These are phyloP conservation scores for Physocephala rufipes DNA, from an alignment of 2,888 invertebrate genomes.

Conservation along the genomic window DNA sequence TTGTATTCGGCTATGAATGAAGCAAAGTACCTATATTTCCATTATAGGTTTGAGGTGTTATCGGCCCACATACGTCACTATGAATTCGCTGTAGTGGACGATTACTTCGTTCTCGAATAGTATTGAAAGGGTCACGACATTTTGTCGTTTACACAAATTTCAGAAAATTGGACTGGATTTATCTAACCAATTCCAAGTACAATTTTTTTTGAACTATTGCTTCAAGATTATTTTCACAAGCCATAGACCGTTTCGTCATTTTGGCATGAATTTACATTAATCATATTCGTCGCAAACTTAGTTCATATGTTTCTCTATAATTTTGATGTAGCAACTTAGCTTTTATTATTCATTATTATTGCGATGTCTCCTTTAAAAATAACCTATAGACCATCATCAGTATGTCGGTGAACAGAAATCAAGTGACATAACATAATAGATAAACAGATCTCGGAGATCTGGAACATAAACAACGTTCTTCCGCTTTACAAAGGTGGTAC, in stretches of 20 bases:
- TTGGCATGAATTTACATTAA: not conserved
- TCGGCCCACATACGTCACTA: not conserved
- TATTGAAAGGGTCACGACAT: conserved; percentile 19
- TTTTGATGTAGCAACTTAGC: too few relatives aligned
- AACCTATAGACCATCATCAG: not conserved
- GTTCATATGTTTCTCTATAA: too few relatives aligned
- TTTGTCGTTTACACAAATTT: conserved; percentile 30
- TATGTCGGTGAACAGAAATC: not conserved
- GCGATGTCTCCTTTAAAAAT: not conserved
- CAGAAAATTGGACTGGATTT: conserved; percentile 29
- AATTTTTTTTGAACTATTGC: conserved; percentile 21
- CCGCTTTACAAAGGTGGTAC: not conserved
- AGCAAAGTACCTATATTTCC: too few relatives aligned
- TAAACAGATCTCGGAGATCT: not conserved
- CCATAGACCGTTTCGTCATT: not conserved
- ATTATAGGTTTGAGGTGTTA: not conserved
- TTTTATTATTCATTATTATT: too few relatives aligned
- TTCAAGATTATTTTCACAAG: conserved; percentile 16
- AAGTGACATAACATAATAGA: too few relatives aligned
- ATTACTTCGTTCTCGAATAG: not conserved
- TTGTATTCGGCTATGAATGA: too few relatives aligned
- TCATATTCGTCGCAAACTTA: too few relatives aligned
- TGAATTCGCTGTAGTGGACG: too few relatives aligned
- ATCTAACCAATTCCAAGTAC: conserved; percentile 29
- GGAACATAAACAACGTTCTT: conserved; percentile 5